Percentiles rank a stretch among this genome's conserved stretches.
These are phyloP conservation scores for Ctenopoma kingsleyae DNA, from an alignment of 2,797 vertebrate species.

Conservation along the genomic window DNA sequence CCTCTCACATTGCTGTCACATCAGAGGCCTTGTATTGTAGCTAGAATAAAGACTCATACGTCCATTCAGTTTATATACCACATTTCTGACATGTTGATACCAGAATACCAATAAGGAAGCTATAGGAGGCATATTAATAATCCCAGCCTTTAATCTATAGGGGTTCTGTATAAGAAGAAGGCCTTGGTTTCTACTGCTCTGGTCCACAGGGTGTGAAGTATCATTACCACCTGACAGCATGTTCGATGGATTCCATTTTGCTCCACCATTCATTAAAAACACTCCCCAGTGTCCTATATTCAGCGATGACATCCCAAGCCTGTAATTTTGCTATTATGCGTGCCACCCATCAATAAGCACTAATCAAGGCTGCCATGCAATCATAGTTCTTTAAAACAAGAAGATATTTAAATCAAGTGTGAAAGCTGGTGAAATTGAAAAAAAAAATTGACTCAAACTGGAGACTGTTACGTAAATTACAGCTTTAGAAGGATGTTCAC, in stretches of 20 bases:
- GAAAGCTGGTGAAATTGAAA: constrained; percentile 41
- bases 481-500: constrained; percentile 24
- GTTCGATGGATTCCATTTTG: constrained; percentile 57
- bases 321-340: constrained; percentile 65
- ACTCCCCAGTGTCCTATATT: constrained; percentile 30
- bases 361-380: constrained; percentile 59
- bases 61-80: constrained; percentile 15
- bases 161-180: constrained; percentile 28
- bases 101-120: constrained; percentile 42
- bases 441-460: constrained; percentile 28
- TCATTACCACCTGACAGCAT: constrained; percentile 60
- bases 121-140: constrained; percentile 45
- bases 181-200: constrained; percentile 37
- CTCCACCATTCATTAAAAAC: constrained; percentile 46
- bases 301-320: constrained; percentile 36
- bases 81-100: constrained; percentile 25
- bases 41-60: constrained; percentile 10
- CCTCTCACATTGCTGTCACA: constrained; percentile 18
- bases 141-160: constrained; percentile 46
- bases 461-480: constrained; percentile 22
- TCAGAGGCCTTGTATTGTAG: constrained; percentile 12
- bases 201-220: constrained; percentile 41
- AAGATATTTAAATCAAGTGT: constrained; percentile 54
- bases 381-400: constrained; percentile 60
- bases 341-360: constrained; percentile 54